These are phyloP conservation scores for Cantharis flavilabris DNA, from an alignment of 2,888 invertebrate genomes.

Conservation along the genomic window DNA sequence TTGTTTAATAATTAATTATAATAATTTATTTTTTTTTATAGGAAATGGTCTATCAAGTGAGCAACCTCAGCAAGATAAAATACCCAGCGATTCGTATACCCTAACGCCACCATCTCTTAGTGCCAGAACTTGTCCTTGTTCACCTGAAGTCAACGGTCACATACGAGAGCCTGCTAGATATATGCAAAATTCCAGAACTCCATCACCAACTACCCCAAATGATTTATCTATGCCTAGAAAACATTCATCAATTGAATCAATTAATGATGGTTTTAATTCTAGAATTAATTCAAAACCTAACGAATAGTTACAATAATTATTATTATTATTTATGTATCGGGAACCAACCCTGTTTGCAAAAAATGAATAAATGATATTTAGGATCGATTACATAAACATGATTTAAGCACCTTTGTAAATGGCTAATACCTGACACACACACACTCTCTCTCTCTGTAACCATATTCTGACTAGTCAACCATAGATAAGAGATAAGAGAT, in stretches of 20 bases:
- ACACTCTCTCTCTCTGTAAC: too few relatives aligned
- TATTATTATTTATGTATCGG: background rate
- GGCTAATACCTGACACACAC: too few relatives aligned
- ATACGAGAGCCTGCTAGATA: slow-evolving; percentile 45
- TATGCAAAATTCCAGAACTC: slow-evolving; percentile 40
- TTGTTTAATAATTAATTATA: too few relatives aligned
- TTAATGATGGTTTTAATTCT: slow-evolving; percentile 11
- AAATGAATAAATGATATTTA: background rate
- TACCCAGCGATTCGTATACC: slow-evolving; percentile 39
- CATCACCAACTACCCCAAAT: slow-evolving; percentile 52
- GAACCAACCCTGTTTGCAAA: background rate
- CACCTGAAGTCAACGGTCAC: slow-evolving; percentile 45
- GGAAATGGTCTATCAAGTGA: slow-evolving; percentile 28
- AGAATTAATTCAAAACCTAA: slow-evolving; percentile 17
- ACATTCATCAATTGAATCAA: slow-evolving; percentile 15
- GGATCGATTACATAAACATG: background rate
- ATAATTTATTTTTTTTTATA: background rate
- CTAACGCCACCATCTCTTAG: slow-evolving; percentile 39
- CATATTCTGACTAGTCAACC: too few relatives aligned
- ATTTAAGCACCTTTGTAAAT: too few relatives aligned
- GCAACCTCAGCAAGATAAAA: slow-evolving; percentile 33
- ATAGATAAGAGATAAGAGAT: too few relatives aligned
- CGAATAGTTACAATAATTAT: slow-evolving; percentile 7
- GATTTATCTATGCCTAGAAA: slow-evolving; percentile 48
- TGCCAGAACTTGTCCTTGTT: slow-evolving; percentile 48